Evolutionary conservation across 2,113 vertebrate genomes (phyloP), one percentile per base, ranked within the genome.

Genomic region (Etia nguti): DNA sequence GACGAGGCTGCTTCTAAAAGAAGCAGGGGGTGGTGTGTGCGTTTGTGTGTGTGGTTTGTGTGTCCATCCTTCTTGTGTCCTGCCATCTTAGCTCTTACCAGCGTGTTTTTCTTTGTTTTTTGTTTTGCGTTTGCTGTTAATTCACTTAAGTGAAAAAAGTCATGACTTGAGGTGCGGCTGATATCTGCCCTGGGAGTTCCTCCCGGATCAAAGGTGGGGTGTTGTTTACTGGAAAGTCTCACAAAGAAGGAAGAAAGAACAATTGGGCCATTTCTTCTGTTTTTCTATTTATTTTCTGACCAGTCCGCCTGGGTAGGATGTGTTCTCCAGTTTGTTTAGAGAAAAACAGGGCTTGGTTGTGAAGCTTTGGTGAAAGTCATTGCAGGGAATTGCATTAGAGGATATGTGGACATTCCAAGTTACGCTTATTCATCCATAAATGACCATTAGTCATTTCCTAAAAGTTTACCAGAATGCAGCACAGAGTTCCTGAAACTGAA

Each of bases 1-100:
- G 91, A 95, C 88, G 4, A 82, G 84, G 79, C 89, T 89, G 86
- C 86, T 82, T 90, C 91, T 59, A 84, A 90, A 88, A 88, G 81
- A 73, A 89, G 77, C 48, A 60, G 52, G 81, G 89, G 85, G 79
- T 36, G 52, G 79, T 80, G 81, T 88, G 56, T 56, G n/a, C 50
- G 48, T 84, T n/a, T 65, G 60, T 65, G 84, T 83, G 22, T 34
- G 1, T 15, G 24, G 73, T 73, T 81, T 88, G 56, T 79, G 77
- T 41, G 36, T 68, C 68, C 68, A 79, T 87, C 91, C 90, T 81
- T 92, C 84, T 92, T 91, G 85, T 91, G 79, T 73, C 84, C 79
- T 6, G 54, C 87, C 90, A 94, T 89, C 83, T 88, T 86, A 90
- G 81, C 90, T 81, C 50, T 84, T 52, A 41, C 43, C 11, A 87